These are phyloP conservation scores for Chiroxiphia lanceolata DNA, from an alignment of 2,797 vertebrate genomes.

Conservation along the genomic window DNA sequence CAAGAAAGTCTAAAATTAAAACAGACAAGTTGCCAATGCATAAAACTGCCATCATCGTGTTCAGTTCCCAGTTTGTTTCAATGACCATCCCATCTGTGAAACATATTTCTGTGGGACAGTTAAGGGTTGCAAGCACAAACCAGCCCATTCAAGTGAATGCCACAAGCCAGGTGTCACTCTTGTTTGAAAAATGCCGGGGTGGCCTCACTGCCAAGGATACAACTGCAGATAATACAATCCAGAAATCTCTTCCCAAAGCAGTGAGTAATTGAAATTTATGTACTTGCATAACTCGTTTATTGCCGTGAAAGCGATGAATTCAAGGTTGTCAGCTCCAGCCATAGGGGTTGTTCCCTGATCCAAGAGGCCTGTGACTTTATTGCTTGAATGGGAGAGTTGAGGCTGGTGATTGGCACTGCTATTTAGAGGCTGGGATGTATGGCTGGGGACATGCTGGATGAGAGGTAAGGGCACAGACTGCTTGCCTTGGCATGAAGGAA, in stretches of 20 bases:
- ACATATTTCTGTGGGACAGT: slow-evolving; percentile 55
- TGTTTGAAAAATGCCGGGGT: slow-evolving; percentile 40
- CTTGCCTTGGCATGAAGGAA: slow-evolving; percentile 23
- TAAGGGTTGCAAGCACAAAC: slow-evolving; percentile 33
- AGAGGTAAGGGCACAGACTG: slow-evolving; percentile 1
- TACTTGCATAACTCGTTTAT: slow-evolving; percentile 49
- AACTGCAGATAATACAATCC: slow-evolving; percentile 24
- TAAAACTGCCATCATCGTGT: slow-evolving; percentile 48
- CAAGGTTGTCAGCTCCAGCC: slow-evolving; percentile 47
- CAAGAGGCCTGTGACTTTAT: slow-evolving; percentile 37
- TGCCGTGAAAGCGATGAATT: background rate
- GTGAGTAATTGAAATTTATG: slow-evolving; percentile 15
- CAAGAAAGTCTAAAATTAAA: slow-evolving; percentile 66
- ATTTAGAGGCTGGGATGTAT: background rate
- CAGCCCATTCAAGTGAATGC: background rate
- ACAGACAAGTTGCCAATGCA: slow-evolving; percentile 60
- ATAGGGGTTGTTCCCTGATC: slow-evolving; percentile 10
- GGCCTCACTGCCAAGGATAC: slow-evolving; percentile 29
- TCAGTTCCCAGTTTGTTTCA: slow-evolving; percentile 54
- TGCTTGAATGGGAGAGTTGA: slow-evolving; percentile 8
- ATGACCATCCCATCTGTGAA: slow-evolving; percentile 63
- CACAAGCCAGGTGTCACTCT: slow-evolving; percentile 48
- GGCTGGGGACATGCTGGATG: background rate
- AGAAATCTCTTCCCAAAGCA: slow-evolving; percentile 44
- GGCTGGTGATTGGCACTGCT: background rate